Conservation (phyloP, 2,888 invertebrate species). For the Sussaba pulchella region DNA sequence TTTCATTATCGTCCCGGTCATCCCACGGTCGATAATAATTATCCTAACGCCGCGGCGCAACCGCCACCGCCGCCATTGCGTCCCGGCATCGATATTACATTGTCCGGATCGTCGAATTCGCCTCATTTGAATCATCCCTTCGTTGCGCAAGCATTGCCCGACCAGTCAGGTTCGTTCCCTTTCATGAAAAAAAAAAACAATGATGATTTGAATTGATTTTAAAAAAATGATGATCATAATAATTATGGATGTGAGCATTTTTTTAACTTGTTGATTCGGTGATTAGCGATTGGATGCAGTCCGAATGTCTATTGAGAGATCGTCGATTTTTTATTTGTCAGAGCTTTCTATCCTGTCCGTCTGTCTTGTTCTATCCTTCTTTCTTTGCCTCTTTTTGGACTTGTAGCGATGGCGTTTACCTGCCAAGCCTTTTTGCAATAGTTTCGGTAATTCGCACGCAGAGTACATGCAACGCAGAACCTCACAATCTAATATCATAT, state of each 20-base stretch:
- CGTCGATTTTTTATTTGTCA: background rate
- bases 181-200: constrained; percentile 40
- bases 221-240: background rate
- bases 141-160: constrained; percentile 78
- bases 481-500: no score
- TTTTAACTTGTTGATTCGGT: background rate
- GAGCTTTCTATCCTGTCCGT: background rate
- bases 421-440: no score
- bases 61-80: constrained; percentile 70
- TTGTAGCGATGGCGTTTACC: no score
- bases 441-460: background rate
- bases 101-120: constrained; percentile 77
- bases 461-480: background rate
- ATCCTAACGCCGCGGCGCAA: constrained; percentile 70
- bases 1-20: constrained; percentile 80
- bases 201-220: background rate
- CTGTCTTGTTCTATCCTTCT: no score
- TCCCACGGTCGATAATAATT: constrained; percentile 73
- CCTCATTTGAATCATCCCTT: constrained; percentile 81
- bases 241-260: no score
- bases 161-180: constrained; percentile 83
- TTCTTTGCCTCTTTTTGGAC: no score
- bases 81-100: constrained; percentile 77
- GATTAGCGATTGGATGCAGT: background rate
- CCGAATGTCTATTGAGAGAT: constrained; percentile 9